phyloP scores from a whole-genome alignment of 2,113 vertebrate species.

The Burhinus oedicnemus region DNA sequence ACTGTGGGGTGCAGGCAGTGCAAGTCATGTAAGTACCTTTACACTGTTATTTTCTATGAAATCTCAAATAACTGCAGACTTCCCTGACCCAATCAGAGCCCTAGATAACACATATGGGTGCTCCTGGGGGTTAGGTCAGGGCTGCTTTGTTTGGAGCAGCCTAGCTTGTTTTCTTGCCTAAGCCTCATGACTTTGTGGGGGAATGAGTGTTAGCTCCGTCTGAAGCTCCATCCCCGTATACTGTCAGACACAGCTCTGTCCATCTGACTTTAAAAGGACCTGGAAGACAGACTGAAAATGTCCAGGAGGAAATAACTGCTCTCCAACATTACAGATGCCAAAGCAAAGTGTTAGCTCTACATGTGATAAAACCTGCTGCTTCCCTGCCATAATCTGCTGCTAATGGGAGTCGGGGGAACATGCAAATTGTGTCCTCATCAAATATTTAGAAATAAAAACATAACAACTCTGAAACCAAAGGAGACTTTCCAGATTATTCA shows the following conservation, averaged over 20 bases:
- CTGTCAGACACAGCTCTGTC: background rate
- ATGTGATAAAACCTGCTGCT: background rate
- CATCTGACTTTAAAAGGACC: background rate
- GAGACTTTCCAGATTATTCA: background rate
- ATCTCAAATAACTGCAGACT: background rate
- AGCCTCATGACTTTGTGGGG: background rate
- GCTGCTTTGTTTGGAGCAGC: background rate
- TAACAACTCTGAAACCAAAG: background rate
- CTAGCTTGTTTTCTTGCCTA: background rate
- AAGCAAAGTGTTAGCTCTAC: background rate
- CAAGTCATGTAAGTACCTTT: background rate
- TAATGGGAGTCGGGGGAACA: background rate
- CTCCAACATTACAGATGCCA: background rate
- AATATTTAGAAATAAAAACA: background rate
- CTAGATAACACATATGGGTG: background rate
- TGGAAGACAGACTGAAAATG: background rate
- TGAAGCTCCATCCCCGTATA: background rate
- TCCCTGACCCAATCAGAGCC: background rate
- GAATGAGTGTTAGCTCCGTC: background rate
- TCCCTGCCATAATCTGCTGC: background rate
- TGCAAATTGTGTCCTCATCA: background rate
- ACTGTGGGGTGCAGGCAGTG: no score
- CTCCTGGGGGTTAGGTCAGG: background rate
- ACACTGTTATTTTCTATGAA: background rate
- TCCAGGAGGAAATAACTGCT: background rate